Base-by-base conservation (phyloP, 2,797 vertebrate species). In the Chrysocyon brachyurus region DNA sequence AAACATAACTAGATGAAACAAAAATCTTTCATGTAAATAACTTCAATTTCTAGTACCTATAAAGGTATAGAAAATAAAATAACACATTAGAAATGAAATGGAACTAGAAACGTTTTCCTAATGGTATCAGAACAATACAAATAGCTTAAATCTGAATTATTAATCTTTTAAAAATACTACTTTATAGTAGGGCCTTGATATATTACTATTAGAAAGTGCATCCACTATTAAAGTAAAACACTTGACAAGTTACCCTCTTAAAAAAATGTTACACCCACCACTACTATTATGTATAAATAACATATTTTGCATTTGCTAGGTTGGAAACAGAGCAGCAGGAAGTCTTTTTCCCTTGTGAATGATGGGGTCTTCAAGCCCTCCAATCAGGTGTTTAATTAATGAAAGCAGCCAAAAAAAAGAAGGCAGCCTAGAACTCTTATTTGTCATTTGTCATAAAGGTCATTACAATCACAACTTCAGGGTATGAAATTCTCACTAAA, bases 101-200 rank as follows among this genome's bases (percentile, higher is more conserved):
- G 21, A 97, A 97, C 21, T 92, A 94, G 85, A 59, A 89, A 86
- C 64, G 82, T 91, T 97, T 97, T 92, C 56, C 61, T 85, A 40
- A 40, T 95, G 93, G 36, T 93, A 73, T 82, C 57, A 78, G 75
- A 78, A 77, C 2, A 79, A 94, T 73, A 93, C 70, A 64, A 93
- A 93, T 11, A 87, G n/a, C 8, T 94, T 78, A 92, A 90, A 52
- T 57, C 14, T 91, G 5, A 90, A 59, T 87, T 87, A 91, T 40
- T 24, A 91, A 57, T 73, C 61, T 73, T 87, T 90, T 49, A 87
- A 33, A 77, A 87, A 11, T 59, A n/a, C 33, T 68, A 83, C 2
- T 10, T 52, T 59, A 96, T 17, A 83, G 46, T 57, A 96, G 66
- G 61, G 16, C 4, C 46, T 52, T 54, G 36, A 82, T 17, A 26